Conservation (phyloP, 37 sponge, comb jelly and placozoan species). For the Tethya wilhelma region DNA sequence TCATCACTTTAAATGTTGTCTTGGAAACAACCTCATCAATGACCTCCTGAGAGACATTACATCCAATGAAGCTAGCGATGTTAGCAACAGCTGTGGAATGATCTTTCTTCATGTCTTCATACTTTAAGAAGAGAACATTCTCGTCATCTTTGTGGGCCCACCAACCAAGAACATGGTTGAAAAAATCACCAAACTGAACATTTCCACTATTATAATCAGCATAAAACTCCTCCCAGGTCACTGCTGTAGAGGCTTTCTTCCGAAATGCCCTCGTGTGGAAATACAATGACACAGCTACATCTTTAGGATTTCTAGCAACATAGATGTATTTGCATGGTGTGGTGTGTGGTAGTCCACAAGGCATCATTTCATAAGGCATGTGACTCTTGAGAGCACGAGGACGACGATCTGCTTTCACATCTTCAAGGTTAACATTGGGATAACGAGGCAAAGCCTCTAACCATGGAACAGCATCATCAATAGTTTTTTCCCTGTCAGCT, state of each 20-base stretch:
- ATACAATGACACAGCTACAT: constrained; percentile 65
- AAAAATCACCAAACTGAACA: constrained; percentile 51
- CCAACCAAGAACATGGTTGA: constrained; percentile 61
- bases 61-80: constrained; percentile 44
- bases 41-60: constrained; percentile 13
- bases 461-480: constrained; percentile 18
- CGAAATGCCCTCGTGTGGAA: too few relatives aligned
- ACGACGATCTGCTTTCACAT: too few relatives aligned
- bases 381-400: constrained; percentile 76
- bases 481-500: not conserved
- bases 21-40: constrained; percentile 17
- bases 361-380: constrained; percentile 42
- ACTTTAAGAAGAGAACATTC: constrained; percentile 65
- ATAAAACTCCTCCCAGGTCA: not conserved
- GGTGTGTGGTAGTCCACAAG: constrained; percentile 50
- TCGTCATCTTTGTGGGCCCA: constrained; percentile 41
- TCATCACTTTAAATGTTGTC: constrained; percentile 54
- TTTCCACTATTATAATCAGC: not conserved
- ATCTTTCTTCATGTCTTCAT: constrained; percentile 68
- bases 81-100: not conserved
- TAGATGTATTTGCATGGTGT: constrained; percentile 74
- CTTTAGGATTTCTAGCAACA: constrained; percentile 71
- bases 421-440: too few relatives aligned
- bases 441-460: constrained; percentile 7
- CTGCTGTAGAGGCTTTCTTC: not conserved